Base-by-base conservation (phyloP, 2,888 invertebrate genomes). In the Eupithecia inturbata region DNA sequence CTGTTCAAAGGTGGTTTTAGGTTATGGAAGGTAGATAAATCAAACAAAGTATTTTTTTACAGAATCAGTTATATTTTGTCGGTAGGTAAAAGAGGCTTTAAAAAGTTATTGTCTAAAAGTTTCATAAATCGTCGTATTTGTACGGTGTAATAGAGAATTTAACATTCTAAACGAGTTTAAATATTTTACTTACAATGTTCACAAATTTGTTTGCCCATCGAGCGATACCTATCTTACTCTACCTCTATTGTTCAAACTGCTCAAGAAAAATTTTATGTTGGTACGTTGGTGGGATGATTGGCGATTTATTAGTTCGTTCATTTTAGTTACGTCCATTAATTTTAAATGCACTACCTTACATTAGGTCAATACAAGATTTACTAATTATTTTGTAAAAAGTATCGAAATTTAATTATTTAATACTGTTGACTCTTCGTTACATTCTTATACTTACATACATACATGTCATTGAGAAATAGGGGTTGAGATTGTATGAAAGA, bases 21-120 rank as follows among this genome's bases (percentile, higher is more conserved):
- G 57, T 16, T n/a, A 60, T 12, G 26, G 22, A 3, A 69, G 64
- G 36, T 41, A 69, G 64, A 22, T 41, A 67, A 73, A 73, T 70
- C 10, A 72, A 82, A 82, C 85, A 84, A 53, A 84, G 70, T 78
- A n/a, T 69, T 77, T 22, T 71, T 84, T 87, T 89, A 89, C 87
- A 91, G 89, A 92, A 91, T 92, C 88, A 87, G 89, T 88, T 92
- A 92, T 89, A 91, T 90, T 91, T 90, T 66, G 14, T 66, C 66
- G 36, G 89, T 92, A 89, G 91, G 91, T 94, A 91, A 93, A 91
- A 88, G 93, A 90, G 89, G 88, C 26, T 57, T 92, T 92, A 93
- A 91, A 92, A 91, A 90, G 90, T 93, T 93, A 94, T 93, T 93
- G 93, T 94, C 92, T 91, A 92, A 91, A 90, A 88, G 88, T 92